A percentile compares a stretch with the other conserved stretches of the same genome.
Conservation (phyloP, 2,797 vertebrate genomes). For the Nothura maculosa region DNA sequence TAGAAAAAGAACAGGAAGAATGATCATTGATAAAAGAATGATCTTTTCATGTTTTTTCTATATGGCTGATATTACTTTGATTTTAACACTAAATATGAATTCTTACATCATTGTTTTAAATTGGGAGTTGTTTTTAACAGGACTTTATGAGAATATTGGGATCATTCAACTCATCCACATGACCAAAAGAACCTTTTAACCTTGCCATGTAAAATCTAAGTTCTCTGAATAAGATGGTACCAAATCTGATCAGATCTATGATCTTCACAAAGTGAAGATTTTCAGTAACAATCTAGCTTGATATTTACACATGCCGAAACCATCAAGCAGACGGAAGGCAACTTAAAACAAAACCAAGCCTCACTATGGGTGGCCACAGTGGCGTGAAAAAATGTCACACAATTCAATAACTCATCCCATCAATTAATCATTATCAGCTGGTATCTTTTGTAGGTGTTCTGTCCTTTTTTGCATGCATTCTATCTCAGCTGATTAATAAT, state of each 20-base stretch:
- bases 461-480: neutral
- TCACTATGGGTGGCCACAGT: neutral
- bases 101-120: neutral
- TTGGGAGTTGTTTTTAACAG: neutral
- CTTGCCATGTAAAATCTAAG: neutral
- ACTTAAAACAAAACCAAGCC: neutral
- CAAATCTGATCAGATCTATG: neutral
- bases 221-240: neutral
- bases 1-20: neutral
- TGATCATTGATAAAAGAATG: neutral
- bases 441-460: neutral
- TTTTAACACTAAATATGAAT: neutral
- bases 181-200: neutral
- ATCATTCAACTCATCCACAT: neutral
- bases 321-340: neutral
- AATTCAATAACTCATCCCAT: neutral
- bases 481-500: neutral
- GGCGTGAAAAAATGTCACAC: neutral
- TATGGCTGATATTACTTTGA: neutral
- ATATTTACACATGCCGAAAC: neutral
- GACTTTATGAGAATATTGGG: neutral
- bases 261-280: neutral
- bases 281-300: neutral
- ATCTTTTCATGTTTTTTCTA: neutral
- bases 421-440: neutral